Evolutionary conservation across 2,113 vertebrate species (phyloP), one percentile per base, ranked within the genome.

Genomic region (Elachura formosa): DNA sequence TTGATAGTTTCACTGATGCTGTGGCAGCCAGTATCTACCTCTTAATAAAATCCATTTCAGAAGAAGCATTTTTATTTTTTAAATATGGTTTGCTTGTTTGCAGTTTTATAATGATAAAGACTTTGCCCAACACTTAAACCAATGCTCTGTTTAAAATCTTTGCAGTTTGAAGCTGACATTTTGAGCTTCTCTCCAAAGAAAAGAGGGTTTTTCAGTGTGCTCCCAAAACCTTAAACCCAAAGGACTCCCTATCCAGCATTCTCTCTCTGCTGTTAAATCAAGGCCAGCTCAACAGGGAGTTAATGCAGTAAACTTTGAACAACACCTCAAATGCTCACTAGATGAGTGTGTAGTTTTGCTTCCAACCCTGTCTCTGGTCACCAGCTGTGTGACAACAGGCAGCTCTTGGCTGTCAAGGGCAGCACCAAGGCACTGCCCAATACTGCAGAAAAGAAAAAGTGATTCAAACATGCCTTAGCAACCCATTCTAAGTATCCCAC

Each of bases 261-360:
- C 26, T 19, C 58, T 72, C 43, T 68, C 52, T 38, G 12, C 33
- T 54, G 38, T 54, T 46, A 80, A n/a, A 58, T 41, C 40, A 80
- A 45, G 23, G 20, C 29, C 33, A 51, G 41, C 28, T 62, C 28
- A 46, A 52, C 10, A 20, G 46, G 26, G 33, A 58, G 24, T 23
- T 51, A 64, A 34, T 1, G 17, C 31, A 40, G 8, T 8, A 38
- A 62, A 19, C 19, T 48, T 23, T 58, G 19, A 67, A 31, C 0
- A 0, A 46, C 26, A 38, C 13, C 15, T 24, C 28, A 72, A 45
- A 76, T 0, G 6, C 20, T 49, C 25, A 9, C 9, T 6, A 21
- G 14, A 67, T 10, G 36, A 13, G 26, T 11, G 41, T 31, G n/a
- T 0, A 2, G 10, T 89, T 78, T 24, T 7, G 14, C 24, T 45